Base-by-base conservation (phyloP, 2,797 vertebrate genomes). In the Pterois miles region DNA sequence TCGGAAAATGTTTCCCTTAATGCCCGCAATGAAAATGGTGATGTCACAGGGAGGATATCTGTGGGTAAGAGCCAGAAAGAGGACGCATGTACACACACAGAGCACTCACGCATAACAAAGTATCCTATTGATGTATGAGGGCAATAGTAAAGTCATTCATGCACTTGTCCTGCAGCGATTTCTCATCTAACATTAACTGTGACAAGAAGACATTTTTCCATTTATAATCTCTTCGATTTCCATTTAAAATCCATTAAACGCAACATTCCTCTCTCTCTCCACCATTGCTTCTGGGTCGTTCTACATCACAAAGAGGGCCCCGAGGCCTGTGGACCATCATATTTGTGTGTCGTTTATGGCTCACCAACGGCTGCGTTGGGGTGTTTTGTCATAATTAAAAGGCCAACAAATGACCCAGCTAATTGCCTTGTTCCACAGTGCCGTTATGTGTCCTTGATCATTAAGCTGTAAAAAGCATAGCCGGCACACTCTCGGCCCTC, bases 1-100 rank as follows among this genome's bases (percentile, higher is more conserved):
- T 90, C 95, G 29, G 95, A 98, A 85, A 98, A 98, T 5, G 96
- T 99, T 80, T 96, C 95, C 16, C 92, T 99, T 38, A 97, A 96
- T 48, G 97, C 97, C 62, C 97, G 96, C 6, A 95, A 98, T 86
- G 93, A 92, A 9, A 95, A 97, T 1, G 97, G 97, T 2, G 93
- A 97, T 25, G 96, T 99, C 85, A 98, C 96, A 2, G 97, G 97
- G 83, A 96, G 97, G 89, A 86, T 98, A 73, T 96, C 93, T 86
- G 96, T 98, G 89, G 98, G 98, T 99, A 94, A 96, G 98, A 83
- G 22, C 40, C 46, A 36, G 25, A 50, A 43, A 72, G 71, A 77
- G 57, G 33, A 70, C 74, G 48, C 80, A 54, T 67, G 71, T 62
- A n/a, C 48, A 72, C 65, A 70, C 70, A 72, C 27, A 54, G 11